Evolutionary conservation across 1,140 invertebrate species (phyloP).

Genomic region (Frieseomelitta varia): DNA sequence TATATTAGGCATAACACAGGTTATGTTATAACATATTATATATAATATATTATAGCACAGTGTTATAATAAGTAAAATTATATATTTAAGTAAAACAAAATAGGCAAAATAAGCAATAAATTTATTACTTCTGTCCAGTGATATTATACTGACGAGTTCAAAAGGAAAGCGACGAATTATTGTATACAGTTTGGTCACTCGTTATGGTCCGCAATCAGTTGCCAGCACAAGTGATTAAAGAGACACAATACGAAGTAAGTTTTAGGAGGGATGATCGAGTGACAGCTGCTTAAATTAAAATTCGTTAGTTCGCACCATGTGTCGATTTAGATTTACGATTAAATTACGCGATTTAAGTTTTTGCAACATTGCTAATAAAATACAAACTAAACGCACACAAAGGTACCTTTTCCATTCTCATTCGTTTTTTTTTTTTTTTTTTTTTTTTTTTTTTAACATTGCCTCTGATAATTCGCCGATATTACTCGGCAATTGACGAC

Average conservation of each 20-base stretch:
- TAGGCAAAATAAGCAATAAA: too few species aligned
- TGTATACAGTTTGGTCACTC: too few species aligned
- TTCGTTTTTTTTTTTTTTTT: not conserved
- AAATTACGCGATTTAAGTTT: not conserved
- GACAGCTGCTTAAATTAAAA: too few species aligned
- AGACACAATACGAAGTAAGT: not conserved
- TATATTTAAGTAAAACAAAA: too few species aligned
- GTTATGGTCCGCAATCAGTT: too few species aligned
- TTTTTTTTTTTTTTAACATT: not conserved
- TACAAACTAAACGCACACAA: not conserved
- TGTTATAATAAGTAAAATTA: too few species aligned
- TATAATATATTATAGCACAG: too few species aligned
- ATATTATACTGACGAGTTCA: too few species aligned
- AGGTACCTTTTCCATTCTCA: not conserved
- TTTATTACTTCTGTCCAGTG: too few species aligned
- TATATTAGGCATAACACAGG: too few species aligned
- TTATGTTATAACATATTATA: too few species aligned
- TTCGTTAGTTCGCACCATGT: not conserved
- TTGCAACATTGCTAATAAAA: not conserved
- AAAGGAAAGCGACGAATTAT: too few species aligned
- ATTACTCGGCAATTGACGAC: not conserved
- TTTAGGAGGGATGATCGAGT: not conserved
- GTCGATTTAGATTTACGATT: not conserved
- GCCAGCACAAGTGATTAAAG: not conserved
- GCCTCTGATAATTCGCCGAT: not conserved